Conservation (phyloP, 2,797 vertebrate species). For the Acanthis flammea region DNA sequence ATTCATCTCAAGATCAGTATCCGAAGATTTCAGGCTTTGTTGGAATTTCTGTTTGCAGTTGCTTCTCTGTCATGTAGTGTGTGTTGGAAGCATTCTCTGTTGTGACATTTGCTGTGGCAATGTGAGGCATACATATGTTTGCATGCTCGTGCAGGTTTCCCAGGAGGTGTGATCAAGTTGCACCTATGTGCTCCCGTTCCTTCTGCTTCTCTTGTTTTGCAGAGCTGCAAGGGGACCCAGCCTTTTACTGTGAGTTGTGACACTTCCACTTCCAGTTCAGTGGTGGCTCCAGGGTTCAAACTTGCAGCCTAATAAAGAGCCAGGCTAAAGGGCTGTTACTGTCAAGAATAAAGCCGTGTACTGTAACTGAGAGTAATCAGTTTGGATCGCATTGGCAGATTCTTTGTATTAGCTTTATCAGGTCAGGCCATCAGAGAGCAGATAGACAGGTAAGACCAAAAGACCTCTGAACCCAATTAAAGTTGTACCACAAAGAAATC, state of each 20-base stretch:
- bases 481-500: conserved; percentile 82
- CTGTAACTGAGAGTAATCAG: conserved; percentile 56
- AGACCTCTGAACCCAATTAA: conserved; percentile 83
- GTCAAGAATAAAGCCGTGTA: conserved; percentile 21
- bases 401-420: conserved; percentile 79
- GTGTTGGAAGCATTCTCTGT: neutral
- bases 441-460: conserved; percentile 80
- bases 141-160: neutral
- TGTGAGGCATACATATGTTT: neutral
- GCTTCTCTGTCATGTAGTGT: neutral
- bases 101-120: neutral
- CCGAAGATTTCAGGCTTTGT: neutral
- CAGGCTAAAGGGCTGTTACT: neutral
- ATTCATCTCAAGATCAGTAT: neutral
- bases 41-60: neutral
- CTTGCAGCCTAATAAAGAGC: neutral
- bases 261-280: neutral
- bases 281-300: neutral
- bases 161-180: neutral
- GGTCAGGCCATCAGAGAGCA: conserved; percentile 72
- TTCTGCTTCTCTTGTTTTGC: neutral
- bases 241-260: neutral
- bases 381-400: conserved; percentile 49
- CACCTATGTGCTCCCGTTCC: neutral
- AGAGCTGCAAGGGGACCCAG: neutral